These are phyloP conservation scores for Gymnogyps californianus DNA, from an alignment of 2,113 vertebrate species.

Conservation along the genomic window DNA sequence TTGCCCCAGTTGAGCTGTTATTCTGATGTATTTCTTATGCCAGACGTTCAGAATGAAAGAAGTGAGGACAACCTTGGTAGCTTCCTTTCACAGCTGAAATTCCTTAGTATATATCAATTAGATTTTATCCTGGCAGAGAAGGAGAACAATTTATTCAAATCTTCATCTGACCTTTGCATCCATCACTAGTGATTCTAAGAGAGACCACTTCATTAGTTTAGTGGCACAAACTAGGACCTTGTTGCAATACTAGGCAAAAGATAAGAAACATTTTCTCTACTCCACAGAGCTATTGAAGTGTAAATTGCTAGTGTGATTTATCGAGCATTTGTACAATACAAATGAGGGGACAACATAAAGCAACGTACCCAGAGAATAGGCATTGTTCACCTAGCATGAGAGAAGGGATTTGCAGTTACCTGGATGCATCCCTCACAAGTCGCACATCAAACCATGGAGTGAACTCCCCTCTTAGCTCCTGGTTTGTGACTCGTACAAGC, in stretches of 20 bases:
- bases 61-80: neutral
- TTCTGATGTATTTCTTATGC: neutral
- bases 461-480: neutral
- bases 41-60: neutral
- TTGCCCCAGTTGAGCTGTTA: neutral
- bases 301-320: neutral
- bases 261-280: neutral
- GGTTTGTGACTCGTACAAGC: neutral
- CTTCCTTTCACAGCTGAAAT: neutral
- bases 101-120: neutral
- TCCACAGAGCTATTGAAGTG: neutral
- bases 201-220: neutral
- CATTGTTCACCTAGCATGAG: neutral
- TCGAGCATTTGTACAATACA: neutral
- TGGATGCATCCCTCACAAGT: neutral
- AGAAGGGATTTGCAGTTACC: neutral
- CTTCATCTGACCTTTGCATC: neutral
- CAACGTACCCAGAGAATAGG: neutral
- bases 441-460: neutral
- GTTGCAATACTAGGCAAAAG: neutral
- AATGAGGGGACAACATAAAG: neutral
- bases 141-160: neutral
- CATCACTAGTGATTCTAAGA: neutral
- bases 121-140: neutral
- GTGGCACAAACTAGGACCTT: neutral